These are phyloP conservation scores for Troides oblongomaculatus DNA, from an alignment of 2,888 invertebrate genomes.

Conservation along the genomic window DNA sequence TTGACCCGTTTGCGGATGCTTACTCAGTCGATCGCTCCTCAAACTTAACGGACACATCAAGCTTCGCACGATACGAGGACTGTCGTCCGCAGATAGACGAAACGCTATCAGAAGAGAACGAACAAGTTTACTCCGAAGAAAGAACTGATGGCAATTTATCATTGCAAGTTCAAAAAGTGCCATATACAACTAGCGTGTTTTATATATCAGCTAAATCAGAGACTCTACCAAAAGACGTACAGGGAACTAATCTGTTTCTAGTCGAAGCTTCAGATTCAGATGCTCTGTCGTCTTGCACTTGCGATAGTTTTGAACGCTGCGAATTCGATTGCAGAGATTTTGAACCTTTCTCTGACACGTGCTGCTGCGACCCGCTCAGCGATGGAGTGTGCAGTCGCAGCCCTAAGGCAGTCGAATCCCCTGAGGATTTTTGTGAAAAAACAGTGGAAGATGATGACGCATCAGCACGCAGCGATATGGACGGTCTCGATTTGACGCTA, in stretches of 20 bases:
- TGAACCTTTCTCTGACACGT: conserved; percentile 82
- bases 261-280: conserved; percentile 73
- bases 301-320: conserved; percentile 78
- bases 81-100: conserved; percentile 63
- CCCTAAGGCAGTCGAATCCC: conserved; percentile 74
- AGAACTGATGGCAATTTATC: conserved; percentile 50
- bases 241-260: conserved; percentile 57
- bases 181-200: conserved; percentile 70
- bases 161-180: conserved; percentile 70
- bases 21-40: conserved; percentile 73
- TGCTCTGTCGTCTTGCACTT: conserved; percentile 77
- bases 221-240: conserved; percentile 46
- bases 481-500: conserved; percentile 83
- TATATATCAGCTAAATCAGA: conserved; percentile 65
- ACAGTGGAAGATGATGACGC: conserved; percentile 66
- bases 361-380: conserved; percentile 77
- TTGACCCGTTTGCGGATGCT: conserved; percentile 67
- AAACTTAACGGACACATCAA: conserved; percentile 73
- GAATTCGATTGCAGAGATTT: conserved; percentile 80
- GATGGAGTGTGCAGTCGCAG: conserved; percentile 75
- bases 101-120: conserved; percentile 48
- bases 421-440: conserved; percentile 68
- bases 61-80: conserved; percentile 74
- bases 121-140: conserved; percentile 44
- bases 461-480: conserved; percentile 81